Evolutionary conservation across 2,888 invertebrate species (phyloP), one percentile per base, ranked within the genome.

Genomic region (Mylabris sibirica): DNA sequence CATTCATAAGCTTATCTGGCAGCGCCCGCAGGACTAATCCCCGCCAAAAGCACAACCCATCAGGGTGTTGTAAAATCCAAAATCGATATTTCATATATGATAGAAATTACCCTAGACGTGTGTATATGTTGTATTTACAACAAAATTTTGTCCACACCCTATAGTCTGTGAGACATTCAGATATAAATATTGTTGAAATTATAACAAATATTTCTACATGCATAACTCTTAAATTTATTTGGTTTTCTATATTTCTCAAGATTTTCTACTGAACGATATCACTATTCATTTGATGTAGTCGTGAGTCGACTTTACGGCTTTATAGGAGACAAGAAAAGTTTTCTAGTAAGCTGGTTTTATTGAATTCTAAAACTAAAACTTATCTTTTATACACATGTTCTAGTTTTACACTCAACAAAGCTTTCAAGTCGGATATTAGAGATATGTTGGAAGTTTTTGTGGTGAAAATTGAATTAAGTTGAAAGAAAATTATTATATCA

Each of bases 21-120:
- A 69, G 75, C 77, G 77, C 75, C 77, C 77, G 77, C 76, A 76
- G 77, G 74, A 78, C 77, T 78, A 78, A 78, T 78, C 78, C 78
- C 72, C 77, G 69, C 73, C 77, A 75, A 77, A 78, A 78, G 77
- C 77, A 75, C 78, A 77, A 76, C 74, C 74, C 35, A 34, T 41
- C 61, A 41, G 59, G 67, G 64, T 63, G 59, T 65, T 70, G 74
- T 72, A 74, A 78, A 78, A 78, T 77, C 77, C 77, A 77, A 78
- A 78, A 78, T 78, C 78, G 75, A 78, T 78, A 77, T 72, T 69
- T 75, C 77, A 75, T 77, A 75, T 77, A 76, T 75, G 76, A 70
- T 75, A 70, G 68, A 65, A 66, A 68, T 68, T 68, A 64, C 64
- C 66, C 63, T 66, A 53, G 35, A 64, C 61, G 38, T 44, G 59